Evolutionary conservation across 53 echinoderm and acorn worm species (phyloP), one percentile per base, ranked within the genome.

Genomic region (Hippasteria phrygiana): DNA sequence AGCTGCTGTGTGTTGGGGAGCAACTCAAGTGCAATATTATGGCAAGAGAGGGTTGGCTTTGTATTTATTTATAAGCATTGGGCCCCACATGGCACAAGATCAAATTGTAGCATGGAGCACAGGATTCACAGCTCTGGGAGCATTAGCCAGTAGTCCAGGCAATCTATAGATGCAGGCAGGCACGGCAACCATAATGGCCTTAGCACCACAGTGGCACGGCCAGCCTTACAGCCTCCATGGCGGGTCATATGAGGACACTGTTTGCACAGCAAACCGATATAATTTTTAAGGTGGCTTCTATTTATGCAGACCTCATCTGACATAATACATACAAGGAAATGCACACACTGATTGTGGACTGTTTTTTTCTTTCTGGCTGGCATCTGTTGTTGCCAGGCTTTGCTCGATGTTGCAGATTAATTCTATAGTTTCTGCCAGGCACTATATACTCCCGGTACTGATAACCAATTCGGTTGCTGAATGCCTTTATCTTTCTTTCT

Each of bases 241-340:
- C 70, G 53, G 85, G 85, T 85, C 85, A 85, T 14, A 51, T 35
- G 71, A 85, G 83, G 83, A 83, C 83, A 83, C 65, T 83, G 83
- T 83, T 83, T 83, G 66, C 67, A 83, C 83, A 83, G 83, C 83
- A 83, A 83, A 83, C 66, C 67, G 85, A 70, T 85, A 85, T 85
- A 85, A 85, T 85, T 85, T 75, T 85, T 70, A 71, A 85, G 85
- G 71, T 71, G 71, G 85, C 70, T 70, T 85, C 71, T 85, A 70
- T 85, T 85, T 85, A 85, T 85, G 85, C 85, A 71, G 85, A 37
- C 85, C 47, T 71, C 69, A 71, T 69, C 85, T 71, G 85, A 51
- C 85, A 85, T 85, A 85, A 71, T 85, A 85, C 71, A 69, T 34
- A 70, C 71, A 71, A 20, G 50, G 34, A 71, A 71, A 48, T 13